Base-by-base conservation (phyloP, 2,797 vertebrate species). In the Lacerta agilis region DNA sequence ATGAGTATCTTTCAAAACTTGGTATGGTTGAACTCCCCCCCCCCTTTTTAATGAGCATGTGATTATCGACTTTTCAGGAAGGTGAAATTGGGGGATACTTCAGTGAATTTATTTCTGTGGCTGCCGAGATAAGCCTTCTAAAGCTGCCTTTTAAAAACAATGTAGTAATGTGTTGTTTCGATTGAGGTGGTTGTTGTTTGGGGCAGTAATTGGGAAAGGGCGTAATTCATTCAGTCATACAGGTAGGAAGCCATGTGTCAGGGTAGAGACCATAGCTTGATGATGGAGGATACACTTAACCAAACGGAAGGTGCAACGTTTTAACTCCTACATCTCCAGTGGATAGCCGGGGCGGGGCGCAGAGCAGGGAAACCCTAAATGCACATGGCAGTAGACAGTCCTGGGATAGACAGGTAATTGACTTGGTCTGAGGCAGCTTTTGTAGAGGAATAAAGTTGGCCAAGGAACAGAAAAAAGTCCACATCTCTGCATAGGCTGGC, bases 1-100 rank as follows among this genome's bases (percentile, higher is more conserved):
- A 95, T 96, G 94, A 94, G 94, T 95, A 89, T 90, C 89, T 95
- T 91, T 92, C 85, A 93, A 90, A 95, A 93, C 88, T 79, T 67
- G 91, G 71, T 95, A 80, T 17, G 82, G 84, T 93, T 92, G 92
- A 94, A 90, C 79, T 79, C 45, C 49, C 11, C 11, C 11, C 49
- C 49, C 3, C 11, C 3, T 93, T 91, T 85, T 90, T 79, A 92
- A 83, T 82, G 86, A 93, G 89, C 41, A 25, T 91, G 85, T 87
- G 82, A 88, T 94, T 92, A 87, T 91, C 90, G 86, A 81, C 81
- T 90, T 93, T 94, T 89, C 87, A 92, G 88, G 85, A 93, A 94
- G 86, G 92, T 85, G 82, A 92, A 88, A 85, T 95, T 90, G 55
- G 75, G 88, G 87, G 88, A 43, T 91, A 87, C 94, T 90, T 91